phyloP scores from a whole-genome alignment of 2,113 vertebrate genomes.

The Chrysemys picta region DNA sequence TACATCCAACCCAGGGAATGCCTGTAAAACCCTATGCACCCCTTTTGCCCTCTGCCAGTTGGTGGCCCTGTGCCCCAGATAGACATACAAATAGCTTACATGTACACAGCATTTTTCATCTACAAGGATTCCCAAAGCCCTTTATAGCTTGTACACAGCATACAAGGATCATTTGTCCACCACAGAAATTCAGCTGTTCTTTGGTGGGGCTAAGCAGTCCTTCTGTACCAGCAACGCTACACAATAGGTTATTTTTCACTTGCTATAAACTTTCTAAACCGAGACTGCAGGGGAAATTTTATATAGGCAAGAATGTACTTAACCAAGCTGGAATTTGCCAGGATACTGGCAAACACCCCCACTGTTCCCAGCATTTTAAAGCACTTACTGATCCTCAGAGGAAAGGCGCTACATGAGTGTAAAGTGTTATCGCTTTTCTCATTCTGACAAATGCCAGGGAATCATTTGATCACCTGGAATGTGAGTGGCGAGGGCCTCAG shows the following conservation, averaged over 20 bases:
- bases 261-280: not conserved
- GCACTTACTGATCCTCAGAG: not conserved
- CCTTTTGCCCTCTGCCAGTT: not conserved
- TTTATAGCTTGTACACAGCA: not conserved
- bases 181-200: not conserved
- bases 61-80: not conserved
- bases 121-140: not conserved
- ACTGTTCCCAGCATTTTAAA: not conserved
- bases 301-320: not conserved
- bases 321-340: not conserved
- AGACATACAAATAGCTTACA: not conserved
- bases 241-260: not conserved
- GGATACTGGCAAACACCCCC: not conserved
- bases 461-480: not conserved
- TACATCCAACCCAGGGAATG: not conserved
- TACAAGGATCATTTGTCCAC: not conserved
- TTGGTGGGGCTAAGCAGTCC: not conserved
- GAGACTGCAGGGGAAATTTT: not conserved
- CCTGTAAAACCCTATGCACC: not conserved
- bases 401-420: not conserved
- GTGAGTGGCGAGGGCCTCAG: not conserved
- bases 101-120: not conserved
- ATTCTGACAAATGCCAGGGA: not conserved
- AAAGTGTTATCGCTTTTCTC: not conserved
- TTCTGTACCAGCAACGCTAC: not conserved